These are phyloP conservation scores for Meiosimyza platycephala DNA, from an alignment of 2,888 invertebrate species.

Conservation along the genomic window DNA sequence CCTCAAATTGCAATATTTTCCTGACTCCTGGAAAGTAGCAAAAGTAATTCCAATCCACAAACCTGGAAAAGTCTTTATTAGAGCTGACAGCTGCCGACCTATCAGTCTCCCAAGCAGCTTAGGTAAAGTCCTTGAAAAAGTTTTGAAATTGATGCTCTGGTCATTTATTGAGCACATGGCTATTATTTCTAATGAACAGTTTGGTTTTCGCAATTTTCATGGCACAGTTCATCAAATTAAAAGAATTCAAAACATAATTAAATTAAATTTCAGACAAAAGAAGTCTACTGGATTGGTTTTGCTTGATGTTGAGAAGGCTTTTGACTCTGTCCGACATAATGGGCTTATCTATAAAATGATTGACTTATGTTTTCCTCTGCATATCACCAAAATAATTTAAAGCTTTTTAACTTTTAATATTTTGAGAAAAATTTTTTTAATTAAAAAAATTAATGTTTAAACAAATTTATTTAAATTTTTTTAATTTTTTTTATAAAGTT, in stretches of 20 bases:
- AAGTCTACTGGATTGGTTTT: not conserved
- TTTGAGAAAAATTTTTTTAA: too few relatives aligned
- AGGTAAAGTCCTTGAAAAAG: not conserved
- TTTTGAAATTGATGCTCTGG: not conserved
- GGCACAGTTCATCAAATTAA: constrained; percentile 9
- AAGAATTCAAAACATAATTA: not conserved
- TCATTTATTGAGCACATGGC: not conserved
- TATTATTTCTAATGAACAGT: not conserved
- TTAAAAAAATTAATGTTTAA: too few relatives aligned
- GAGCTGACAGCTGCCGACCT: not conserved
- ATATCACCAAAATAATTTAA: not conserved
- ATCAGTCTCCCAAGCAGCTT: not conserved
- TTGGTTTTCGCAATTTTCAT: not conserved
- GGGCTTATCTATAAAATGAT: not conserved
- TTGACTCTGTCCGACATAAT: too few relatives aligned
- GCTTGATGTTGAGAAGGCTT: not conserved
- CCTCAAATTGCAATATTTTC: constrained; percentile 19
- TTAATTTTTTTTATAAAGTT: too few relatives aligned
- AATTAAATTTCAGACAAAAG: not conserved
- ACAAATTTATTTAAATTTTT: too few relatives aligned
- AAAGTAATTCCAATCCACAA: constrained; percentile 14
- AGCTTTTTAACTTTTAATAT: constrained; percentile 8
- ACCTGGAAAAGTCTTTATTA: not conserved
- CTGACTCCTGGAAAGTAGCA: not conserved
- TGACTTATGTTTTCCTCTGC: not conserved